phyloP scores from a whole-genome alignment of 2,888 invertebrate genomes.

The Pterostichus niger region DNA sequence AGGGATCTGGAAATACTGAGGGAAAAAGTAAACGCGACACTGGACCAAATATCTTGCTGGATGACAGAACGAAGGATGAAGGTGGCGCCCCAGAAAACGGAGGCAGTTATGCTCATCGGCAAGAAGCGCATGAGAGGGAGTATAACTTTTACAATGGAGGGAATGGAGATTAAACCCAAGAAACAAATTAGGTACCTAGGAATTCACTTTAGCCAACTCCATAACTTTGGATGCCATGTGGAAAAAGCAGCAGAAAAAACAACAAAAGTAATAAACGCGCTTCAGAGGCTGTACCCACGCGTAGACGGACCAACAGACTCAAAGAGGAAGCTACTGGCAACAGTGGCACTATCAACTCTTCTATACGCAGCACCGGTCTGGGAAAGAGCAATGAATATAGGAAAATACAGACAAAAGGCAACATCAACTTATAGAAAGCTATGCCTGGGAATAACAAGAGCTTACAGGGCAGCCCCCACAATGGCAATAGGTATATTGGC shows the following conservation, averaged over 20 bases:
- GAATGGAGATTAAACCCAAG: neutral
- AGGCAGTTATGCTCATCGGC: conserved; percentile 22
- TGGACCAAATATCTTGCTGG: neutral
- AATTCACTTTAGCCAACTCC: neutral
- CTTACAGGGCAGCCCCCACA: too few relatives aligned
- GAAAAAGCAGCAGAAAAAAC: neutral
- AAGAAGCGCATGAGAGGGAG: neutral
- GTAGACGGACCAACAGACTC: neutral
- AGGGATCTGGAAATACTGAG: neutral
- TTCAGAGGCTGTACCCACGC: neutral
- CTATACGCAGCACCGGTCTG: conserved; percentile 16
- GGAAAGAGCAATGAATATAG: neutral
- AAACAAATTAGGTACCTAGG: neutral
- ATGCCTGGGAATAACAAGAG: too few relatives aligned
- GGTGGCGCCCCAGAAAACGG: conserved; percentile 1
- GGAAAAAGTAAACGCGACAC: neutral
- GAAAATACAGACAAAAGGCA: too few relatives aligned
- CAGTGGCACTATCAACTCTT: neutral
- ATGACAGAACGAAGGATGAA: neutral
- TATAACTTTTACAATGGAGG: neutral
- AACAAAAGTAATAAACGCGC: neutral
- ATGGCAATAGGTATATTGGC: too few relatives aligned
- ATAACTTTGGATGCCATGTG: neutral
- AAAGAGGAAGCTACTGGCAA: conserved; percentile 13
- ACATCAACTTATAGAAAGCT: too few relatives aligned